These are phyloP conservation scores for Lamproptera curius DNA, from an alignment of 2,888 invertebrate genomes.

Conservation along the genomic window DNA sequence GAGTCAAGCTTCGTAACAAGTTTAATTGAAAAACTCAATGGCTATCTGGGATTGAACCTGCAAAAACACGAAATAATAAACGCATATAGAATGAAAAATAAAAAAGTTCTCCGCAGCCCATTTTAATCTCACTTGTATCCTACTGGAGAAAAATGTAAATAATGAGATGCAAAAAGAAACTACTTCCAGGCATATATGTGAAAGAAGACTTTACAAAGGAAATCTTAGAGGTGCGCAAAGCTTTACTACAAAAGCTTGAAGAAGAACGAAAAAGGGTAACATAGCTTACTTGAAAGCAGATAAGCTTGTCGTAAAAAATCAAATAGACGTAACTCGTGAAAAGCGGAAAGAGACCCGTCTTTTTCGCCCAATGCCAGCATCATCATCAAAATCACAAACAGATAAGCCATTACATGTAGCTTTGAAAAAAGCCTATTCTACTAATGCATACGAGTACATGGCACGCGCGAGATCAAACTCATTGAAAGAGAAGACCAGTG, in stretches of 20 bases:
- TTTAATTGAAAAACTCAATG: neutral
- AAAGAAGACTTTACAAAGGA: constrained; percentile 10
- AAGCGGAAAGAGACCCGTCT: neutral
- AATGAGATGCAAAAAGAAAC: constrained; percentile 9
- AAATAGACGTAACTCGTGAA: constrained; percentile 1
- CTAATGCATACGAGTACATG: neutral
- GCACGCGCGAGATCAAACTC: neutral
- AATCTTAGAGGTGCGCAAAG: constrained; percentile 2
- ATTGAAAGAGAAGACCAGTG: neutral
- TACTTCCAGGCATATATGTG: constrained; percentile 1
- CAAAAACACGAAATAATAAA: constrained; percentile 1
- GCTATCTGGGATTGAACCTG: neutral
- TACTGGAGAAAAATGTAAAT: constrained; percentile 13
- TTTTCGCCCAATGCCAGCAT: neutral
- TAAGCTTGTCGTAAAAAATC: constrained; percentile 2
- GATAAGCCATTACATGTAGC: constrained; percentile 4
- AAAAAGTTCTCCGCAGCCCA: neutral
- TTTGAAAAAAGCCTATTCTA: constrained; percentile 2
- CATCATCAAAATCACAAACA: neutral
- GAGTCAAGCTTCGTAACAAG: neutral
- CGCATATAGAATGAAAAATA: constrained; percentile 1
- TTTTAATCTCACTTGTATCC: constrained; percentile 5
- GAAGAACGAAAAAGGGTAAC: constrained; percentile 6
- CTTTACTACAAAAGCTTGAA: constrained; percentile 2
- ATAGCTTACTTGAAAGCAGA: constrained; percentile 4